Evolutionary conservation across 1,140 invertebrate genomes (phyloP), one percentile per base, ranked within the genome.

Genomic region (Pararge aegeria): DNA sequence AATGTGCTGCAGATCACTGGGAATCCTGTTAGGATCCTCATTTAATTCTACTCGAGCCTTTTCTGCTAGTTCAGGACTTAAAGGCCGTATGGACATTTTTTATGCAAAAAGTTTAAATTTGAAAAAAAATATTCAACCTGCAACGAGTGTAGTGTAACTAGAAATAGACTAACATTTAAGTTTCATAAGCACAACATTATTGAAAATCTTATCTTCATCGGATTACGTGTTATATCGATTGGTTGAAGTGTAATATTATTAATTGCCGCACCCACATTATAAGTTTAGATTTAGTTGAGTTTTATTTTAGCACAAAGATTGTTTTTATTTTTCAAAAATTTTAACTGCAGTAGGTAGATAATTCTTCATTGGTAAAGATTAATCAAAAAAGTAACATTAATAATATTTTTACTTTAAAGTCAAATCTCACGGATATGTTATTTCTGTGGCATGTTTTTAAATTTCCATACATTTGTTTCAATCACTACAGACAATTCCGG

Each of bases 21-120:
- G 57, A 1, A 93, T 71, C 9, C 91, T 82, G 0, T 89, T 89
- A 0, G 93, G 92, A 67, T 93, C 92, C 74, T 94, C 94, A 63
- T 92, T 91, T 2, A 94, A 69, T 70, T 94, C 92, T 6, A 83
- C 63, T 2, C 89, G 86, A 16, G 93, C 93, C 21, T 89, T 83
- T 57, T 90, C 83, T 6, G 85, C 85, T 53, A 92, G 59, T 63
- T 88, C 91, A 16, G 87, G 80, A 54, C 57, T 66, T 51, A 92
- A 68, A 49, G 84, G 63, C 53, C 91, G 78, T 29, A 92, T 61
- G 12, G 83, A 66, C 87, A 86, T 85, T 42, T 50, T 55, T 27
- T 12, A 12, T 10, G 7, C 4, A 6, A 34, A 34, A 34, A 3
- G 7, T 34, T 34, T 12, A 34, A 34, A 34, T 3, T 34, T 12